These are phyloP conservation scores for Rhyacichthys aspro DNA, from an alignment of 2,797 vertebrate genomes.

Conservation along the genomic window DNA sequence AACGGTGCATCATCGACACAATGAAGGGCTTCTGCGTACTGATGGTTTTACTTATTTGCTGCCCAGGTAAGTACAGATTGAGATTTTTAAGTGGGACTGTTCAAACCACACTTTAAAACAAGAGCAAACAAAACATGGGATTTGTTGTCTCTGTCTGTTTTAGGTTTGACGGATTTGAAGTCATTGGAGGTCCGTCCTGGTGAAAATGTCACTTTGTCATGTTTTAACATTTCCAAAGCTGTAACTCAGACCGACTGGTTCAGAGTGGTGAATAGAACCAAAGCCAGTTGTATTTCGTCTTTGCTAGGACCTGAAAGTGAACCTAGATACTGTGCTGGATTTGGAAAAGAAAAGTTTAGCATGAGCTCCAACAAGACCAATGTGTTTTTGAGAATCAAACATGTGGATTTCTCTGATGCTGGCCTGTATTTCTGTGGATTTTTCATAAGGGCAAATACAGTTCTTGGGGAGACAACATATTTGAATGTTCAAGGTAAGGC, in stretches of 20 bases:
- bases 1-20: not conserved
- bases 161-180: no score
- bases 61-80: slow-evolving; percentile 6
- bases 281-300: slow-evolving; percentile 34
- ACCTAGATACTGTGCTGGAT: slow-evolving; percentile 20
- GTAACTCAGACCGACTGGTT: slow-evolving; percentile 43
- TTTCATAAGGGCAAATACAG: not conserved
- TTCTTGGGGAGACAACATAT: not conserved
- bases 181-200: not conserved
- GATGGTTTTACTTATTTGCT: slow-evolving; percentile 13
- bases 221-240: slow-evolving; percentile 21
- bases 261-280: slow-evolving; percentile 21
- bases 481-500: slow-evolving; percentile 18
- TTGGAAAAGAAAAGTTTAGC: slow-evolving; percentile 9
- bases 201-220: slow-evolving; percentile 33
- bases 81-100: not conserved
- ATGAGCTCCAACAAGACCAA: slow-evolving; percentile 28
- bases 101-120: no score
- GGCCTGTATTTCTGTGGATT: slow-evolving; percentile 64
- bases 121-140: no score
- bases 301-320: rapidly evolving
- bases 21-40: slow-evolving; percentile 19
- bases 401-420: slow-evolving; percentile 28
- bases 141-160: no score
- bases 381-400: slow-evolving; percentile 29